Percentiles rank a stretch among this genome's conserved stretches.
phyloP scores from a whole-genome alignment of 2,888 invertebrate species.

The Hylaea fasciaria region DNA sequence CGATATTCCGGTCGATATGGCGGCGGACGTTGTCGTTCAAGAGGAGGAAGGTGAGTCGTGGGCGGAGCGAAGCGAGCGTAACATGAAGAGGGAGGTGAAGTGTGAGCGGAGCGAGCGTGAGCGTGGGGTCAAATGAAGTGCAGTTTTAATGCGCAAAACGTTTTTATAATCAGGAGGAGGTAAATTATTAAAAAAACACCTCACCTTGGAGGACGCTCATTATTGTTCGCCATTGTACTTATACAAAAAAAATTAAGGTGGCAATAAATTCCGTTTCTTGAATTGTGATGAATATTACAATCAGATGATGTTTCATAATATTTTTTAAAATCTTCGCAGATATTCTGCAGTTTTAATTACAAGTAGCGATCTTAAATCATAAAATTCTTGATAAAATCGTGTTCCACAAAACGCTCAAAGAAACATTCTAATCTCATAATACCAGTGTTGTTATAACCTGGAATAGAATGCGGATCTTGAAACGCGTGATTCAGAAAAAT shows the following conservation, averaged over 20 bases:
- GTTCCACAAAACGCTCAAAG: constrained; percentile 3
- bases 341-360: background rate
- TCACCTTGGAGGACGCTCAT: too few species aligned
- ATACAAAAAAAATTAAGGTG: too few species aligned
- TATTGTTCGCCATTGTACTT: too few species aligned
- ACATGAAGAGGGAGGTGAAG: background rate
- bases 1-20: constrained; percentile 74
- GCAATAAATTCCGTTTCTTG: too few species aligned
- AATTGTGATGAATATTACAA: too few species aligned
- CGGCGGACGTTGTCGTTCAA: constrained; percentile 73
- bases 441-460: constrained; percentile 10
- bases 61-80: constrained; percentile 1
- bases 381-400: constrained; percentile 2
- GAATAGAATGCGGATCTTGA: constrained; percentile 25
- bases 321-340: too few species aligned
- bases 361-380: background rate
- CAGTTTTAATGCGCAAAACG: too few species aligned
- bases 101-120: background rate
- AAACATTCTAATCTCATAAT: constrained; percentile 8
- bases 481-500: constrained; percentile 27
- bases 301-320: background rate
- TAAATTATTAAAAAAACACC: too few species aligned
- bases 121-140: too few species aligned
- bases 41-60: constrained; percentile 67
- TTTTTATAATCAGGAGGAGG: too few species aligned